Base-by-base conservation (phyloP, 2,888 invertebrate species). In the Xanthorhoe spadicearia region DNA sequence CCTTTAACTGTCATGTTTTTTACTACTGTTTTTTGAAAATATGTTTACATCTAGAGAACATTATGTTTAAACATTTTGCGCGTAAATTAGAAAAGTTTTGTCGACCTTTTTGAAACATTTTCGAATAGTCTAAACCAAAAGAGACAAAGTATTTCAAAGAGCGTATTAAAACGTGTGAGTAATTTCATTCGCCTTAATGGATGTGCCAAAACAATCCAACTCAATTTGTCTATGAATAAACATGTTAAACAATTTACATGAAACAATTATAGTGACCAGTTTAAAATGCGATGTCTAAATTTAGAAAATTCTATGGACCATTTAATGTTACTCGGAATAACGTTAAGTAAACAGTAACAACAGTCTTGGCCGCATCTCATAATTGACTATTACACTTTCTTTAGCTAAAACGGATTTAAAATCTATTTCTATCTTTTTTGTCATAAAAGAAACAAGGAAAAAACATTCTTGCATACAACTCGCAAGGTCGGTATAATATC, bases 161-260 rank as follows among this genome's bases (percentile, higher is more conserved):
- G 1, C 35, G 38, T 18, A 54, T 18, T 35, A 1, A 38, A 38
- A 23, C 17, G 59, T 23, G 32, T 23, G 38, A 59, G 9, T 38
- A 17, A 51, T 10, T 23, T 19, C n/a, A 43, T 53, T 53, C 43
- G 17, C 56, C 35, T 28, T 56, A 55, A 62, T 46, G 15, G 46
- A 15, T 19, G 32, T 63, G 56, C 69, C 54, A 50, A 67, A 71
- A 67, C 55, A 64, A 61, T 57, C 13, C 51, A 58, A 54, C 50
- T 19, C 58, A 69, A 67, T 69, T 71, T 53, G 65, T 57, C 57
- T 63, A 61, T 65, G 61, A 71, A 71, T 66, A 65, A 61, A 69
- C 65, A 59, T 52, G 63, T 71, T 61, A 65, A 66, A 63, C 67
- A 67, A 69, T 65, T 53, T 63, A 67, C 53, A 53, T 46, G n/a